These are phyloP conservation scores for Epizoanthus stellaris DNA, from an alignment of 92 coral and sea anemone genomes.

Conservation along the genomic window DNA sequence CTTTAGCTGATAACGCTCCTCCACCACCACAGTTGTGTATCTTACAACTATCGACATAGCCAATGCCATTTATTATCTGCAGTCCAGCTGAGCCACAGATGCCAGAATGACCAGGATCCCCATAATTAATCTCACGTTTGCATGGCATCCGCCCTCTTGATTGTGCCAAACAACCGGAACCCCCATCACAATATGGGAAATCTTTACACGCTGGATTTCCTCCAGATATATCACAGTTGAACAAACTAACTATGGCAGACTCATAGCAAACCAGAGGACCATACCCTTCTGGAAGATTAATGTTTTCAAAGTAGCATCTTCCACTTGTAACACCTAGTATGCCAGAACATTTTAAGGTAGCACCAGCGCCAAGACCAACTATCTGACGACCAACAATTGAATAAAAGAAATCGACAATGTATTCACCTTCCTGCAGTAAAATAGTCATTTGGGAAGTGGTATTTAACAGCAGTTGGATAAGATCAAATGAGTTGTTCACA, in stretches of 20 bases:
- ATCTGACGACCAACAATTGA: conserved; percentile 25
- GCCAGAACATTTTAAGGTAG: conserved; percentile 23
- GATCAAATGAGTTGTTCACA: conserved; percentile 39
- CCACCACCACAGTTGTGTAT: conserved; percentile 69
- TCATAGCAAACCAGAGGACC: background rate
- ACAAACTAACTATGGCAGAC: conserved; percentile 10
- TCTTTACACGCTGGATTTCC: conserved; percentile 74
- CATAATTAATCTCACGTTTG: conserved; percentile 54
- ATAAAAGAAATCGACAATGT: conserved; percentile 31
- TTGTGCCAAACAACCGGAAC: conserved; percentile 73
- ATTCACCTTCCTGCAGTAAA: conserved; percentile 62
- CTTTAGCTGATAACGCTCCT: conserved; percentile 46
- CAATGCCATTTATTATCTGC: conserved; percentile 20
- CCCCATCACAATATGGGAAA: conserved; percentile 84
- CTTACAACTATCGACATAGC: conserved; percentile 55
- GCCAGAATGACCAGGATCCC: conserved; percentile 45
- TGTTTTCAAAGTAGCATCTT: conserved; percentile 62
- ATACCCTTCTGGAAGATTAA: conserved; percentile 55
- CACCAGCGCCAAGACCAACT: conserved; percentile 59
- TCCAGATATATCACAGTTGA: conserved; percentile 61
- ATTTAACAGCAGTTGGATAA: conserved; percentile 42
- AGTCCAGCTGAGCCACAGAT: conserved; percentile 54
- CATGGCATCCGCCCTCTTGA: conserved; percentile 51
- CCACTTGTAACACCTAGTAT: background rate
- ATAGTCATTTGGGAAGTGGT: conserved; percentile 34